Percentiles rank a stretch among this genome's conserved stretches.
Conservation (phyloP, 2,113 vertebrate genomes). For the Heterotis niloticus region DNA sequence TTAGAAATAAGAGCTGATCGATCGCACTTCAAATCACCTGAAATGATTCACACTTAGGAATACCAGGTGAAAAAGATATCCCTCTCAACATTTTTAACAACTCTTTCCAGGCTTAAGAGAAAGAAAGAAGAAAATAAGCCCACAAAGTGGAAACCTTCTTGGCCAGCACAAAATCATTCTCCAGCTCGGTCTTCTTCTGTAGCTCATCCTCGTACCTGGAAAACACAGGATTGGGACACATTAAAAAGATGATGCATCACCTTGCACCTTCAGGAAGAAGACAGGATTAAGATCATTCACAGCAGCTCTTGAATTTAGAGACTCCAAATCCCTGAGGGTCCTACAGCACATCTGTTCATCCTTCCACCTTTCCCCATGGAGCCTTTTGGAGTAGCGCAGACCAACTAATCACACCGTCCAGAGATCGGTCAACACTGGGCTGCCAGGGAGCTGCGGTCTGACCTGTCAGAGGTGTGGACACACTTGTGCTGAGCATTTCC, state of each 20-base stretch:
- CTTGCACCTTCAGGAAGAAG: no score
- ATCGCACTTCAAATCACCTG: neutral
- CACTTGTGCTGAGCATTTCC: neutral
- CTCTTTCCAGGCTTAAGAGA: neutral
- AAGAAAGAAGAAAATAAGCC: neutral
- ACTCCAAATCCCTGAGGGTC: neutral
- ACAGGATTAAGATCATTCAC: neutral
- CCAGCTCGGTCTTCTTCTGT: slow-evolving; percentile 47
- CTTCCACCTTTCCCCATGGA: neutral
- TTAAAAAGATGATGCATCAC: neutral
- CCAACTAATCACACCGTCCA: neutral
- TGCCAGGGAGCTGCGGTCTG: neutral
- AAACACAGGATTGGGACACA: slow-evolving; percentile 20
- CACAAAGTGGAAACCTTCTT: slow-evolving; percentile 58
- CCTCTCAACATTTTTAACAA: neutral
- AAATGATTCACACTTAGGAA: neutral
- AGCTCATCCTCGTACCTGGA: slow-evolving; percentile 63
- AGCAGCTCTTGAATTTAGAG: no score
- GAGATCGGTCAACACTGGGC: neutral
- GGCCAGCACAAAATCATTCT: slow-evolving; percentile 63
- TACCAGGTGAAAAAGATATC: neutral
- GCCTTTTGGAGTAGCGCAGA: neutral
- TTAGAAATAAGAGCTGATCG: neutral
- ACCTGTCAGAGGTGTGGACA: neutral
- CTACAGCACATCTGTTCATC: neutral